These are phyloP conservation scores for Andrena chrysosceles DNA, from an alignment of 2,888 invertebrate genomes.

Conservation along the genomic window DNA sequence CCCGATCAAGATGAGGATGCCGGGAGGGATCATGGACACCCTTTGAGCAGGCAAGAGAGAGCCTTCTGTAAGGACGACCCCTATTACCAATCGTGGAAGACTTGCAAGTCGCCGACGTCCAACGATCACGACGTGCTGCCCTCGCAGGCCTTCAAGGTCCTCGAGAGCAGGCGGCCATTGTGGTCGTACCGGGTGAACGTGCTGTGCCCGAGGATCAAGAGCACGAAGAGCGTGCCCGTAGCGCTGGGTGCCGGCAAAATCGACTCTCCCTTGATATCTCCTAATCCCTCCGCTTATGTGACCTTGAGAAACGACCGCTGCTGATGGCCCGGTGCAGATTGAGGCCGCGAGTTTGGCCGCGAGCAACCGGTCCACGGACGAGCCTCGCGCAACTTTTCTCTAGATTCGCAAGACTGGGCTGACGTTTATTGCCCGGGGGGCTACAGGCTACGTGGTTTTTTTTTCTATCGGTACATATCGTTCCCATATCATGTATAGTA, in stretches of 20 bases:
- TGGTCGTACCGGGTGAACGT: conserved; percentile 86
- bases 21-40: conserved; percentile 11
- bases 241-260: conserved; percentile 42
- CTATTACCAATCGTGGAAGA: conserved; percentile 79
- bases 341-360: conserved; percentile 75
- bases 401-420: conserved; percentile 80
- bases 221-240: conserved; percentile 86
- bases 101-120: conserved; percentile 40
- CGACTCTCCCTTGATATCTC: conserved; percentile 28
- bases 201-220: conserved; percentile 88
- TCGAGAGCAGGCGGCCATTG: conserved; percentile 80
- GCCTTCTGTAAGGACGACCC: conserved; percentile 63
- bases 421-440: conserved; percentile 76
- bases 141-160: conserved; percentile 87
- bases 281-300: conserved; percentile 53
- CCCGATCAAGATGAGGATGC: conserved; percentile 17
- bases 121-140: conserved; percentile 86
- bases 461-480: conserved; percentile 83
- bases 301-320: conserved; percentile 67
- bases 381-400: conserved; percentile 78
- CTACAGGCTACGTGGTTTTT: conserved; percentile 80
- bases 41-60: conserved; percentile 43
- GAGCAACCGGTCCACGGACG: conserved; percentile 78
- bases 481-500: conserved; percentile 70
- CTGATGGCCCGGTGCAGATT: conserved; percentile 74